Evolutionary conservation across 2,113 vertebrate species (phyloP), one percentile per base, ranked within the genome.

Genomic region (Amphiprion ocellaris): DNA sequence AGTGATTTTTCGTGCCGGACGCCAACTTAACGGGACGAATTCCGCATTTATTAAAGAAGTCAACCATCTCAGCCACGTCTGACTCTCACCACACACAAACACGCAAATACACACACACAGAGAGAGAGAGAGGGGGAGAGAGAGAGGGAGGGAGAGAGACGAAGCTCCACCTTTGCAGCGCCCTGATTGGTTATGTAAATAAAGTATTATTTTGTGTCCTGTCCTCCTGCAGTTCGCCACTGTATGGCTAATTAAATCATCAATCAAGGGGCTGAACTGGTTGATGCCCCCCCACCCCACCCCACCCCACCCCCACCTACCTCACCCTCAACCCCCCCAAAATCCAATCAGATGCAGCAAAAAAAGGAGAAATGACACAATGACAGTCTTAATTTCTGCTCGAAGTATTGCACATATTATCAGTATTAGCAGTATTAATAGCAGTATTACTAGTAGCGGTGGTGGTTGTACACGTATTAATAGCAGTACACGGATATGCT

Each of bases 201-300:
- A 94, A 92, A 92, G 88, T 88, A 75, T 93, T 91, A 92, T 89
- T 92, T 90, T 59, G 82, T 81, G 85, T 87, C 82, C 87, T 85
- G 83, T 93, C 90, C 87, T 89, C 83, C 74, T 69, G 89, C 95
- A 95, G 96, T 94, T 96, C 95, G 96, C 95, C 95, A 96, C 96
- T 97, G 95, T 96, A 96, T 96, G 96, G 96, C 96, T 98, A 98
- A 99, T 98, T 97, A 98, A 98, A 98, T 97, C 97, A 98, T 98
- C 97, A 97, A 96, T 98, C 97, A 96, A 96, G 96, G 71, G 95
- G 95, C 95, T 95, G 95, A 95, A 94, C 95, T 95, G 95, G 93
- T 94, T 95, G 95, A 96, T 95, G 94, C 94, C 94, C 94, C 96
- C 94, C 96, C 3, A 8, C 30, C 37, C 10, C 24, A 8, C 10